Evolutionary conservation across 1,140 invertebrate genomes (phyloP).

Genomic region (Matsumurasca onukii): DNA sequence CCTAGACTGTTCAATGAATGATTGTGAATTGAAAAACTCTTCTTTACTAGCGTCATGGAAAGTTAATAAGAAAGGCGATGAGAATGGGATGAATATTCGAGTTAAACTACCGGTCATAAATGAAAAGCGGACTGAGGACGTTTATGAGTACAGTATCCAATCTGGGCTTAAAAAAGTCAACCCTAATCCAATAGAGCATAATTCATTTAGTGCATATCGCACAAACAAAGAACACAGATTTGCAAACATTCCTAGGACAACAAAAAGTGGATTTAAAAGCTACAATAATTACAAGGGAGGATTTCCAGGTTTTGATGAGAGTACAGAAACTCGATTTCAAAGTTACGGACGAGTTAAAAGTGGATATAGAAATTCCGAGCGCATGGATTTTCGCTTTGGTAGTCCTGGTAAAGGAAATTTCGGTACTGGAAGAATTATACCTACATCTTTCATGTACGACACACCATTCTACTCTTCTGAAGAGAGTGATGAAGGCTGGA

Average conservation of each 20-base stretch:
- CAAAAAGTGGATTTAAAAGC: neutral
- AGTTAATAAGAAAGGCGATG: slow-evolving; percentile 31
- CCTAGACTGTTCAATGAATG: slow-evolving; percentile 19
- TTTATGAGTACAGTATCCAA: slow-evolving; percentile 36
- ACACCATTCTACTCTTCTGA: no score
- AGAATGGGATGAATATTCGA: slow-evolving; percentile 29
- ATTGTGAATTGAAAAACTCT: slow-evolving; percentile 20
- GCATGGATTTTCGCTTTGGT: slow-evolving; percentile 5
- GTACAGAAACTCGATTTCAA: no score
- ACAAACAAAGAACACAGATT: slow-evolving; percentile 12
- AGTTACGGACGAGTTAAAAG: no score
- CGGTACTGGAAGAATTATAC: no score
- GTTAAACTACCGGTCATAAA: slow-evolving; percentile 34
- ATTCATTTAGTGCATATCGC: neutral
- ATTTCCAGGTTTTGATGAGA: neutral
- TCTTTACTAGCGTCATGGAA: slow-evolving; percentile 37
- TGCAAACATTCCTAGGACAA: neutral
- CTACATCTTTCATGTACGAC: no score
- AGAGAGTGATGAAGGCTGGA: no score
- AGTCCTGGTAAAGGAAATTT: no score
- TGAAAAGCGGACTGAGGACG: slow-evolving; percentile 30
- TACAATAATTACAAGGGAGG: neutral
- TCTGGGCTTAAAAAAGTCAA: slow-evolving; percentile 35
- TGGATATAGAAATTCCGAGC: no score
- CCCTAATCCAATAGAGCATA: neutral